phyloP scores from a whole-genome alignment of 2,888 invertebrate species.

The Leptopterna dolabrata region DNA sequence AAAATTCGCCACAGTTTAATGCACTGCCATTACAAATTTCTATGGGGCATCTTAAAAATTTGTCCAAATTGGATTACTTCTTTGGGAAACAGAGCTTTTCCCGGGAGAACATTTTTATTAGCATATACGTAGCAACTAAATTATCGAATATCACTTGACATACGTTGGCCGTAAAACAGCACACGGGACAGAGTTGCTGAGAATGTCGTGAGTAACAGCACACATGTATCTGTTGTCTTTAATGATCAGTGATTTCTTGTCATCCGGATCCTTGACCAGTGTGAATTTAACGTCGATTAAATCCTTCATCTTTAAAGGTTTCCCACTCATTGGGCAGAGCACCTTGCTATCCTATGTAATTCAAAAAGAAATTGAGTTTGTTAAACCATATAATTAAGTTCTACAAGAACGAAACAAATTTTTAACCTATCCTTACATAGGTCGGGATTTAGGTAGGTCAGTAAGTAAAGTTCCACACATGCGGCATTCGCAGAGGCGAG shows the following conservation, averaged over 20 bases:
- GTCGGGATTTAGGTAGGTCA: too few relatives aligned
- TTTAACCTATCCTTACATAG: too few relatives aligned
- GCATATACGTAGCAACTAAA: too few relatives aligned
- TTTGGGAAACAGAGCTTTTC: too few relatives aligned
- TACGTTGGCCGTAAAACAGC: conserved; percentile 91
- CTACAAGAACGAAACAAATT: background rate
- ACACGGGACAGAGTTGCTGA: conserved; percentile 94
- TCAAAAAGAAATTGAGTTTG: background rate
- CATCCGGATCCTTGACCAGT: conserved; percentile 86
- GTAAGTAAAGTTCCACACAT: too few relatives aligned
- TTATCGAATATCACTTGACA: conserved; percentile 66
- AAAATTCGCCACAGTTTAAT: background rate
- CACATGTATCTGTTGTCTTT: conserved; percentile 97
- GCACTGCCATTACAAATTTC: background rate
- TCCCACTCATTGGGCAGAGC: conserved; percentile 86
- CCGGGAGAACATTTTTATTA: too few relatives aligned
- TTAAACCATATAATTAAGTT: background rate
- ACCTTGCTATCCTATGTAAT: conserved; percentile 74
- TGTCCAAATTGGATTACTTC: too few relatives aligned
- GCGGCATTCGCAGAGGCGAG: too few relatives aligned
- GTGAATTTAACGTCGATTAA: conserved; percentile 94
- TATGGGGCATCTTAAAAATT: too few relatives aligned
- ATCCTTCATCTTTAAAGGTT: conserved; percentile 90
- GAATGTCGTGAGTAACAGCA: conserved; percentile 94
- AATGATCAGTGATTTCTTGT: conserved; percentile 85